phyloP scores from a whole-genome alignment of 1,140 invertebrate genomes.

The Brachystomella parvula region DNA sequence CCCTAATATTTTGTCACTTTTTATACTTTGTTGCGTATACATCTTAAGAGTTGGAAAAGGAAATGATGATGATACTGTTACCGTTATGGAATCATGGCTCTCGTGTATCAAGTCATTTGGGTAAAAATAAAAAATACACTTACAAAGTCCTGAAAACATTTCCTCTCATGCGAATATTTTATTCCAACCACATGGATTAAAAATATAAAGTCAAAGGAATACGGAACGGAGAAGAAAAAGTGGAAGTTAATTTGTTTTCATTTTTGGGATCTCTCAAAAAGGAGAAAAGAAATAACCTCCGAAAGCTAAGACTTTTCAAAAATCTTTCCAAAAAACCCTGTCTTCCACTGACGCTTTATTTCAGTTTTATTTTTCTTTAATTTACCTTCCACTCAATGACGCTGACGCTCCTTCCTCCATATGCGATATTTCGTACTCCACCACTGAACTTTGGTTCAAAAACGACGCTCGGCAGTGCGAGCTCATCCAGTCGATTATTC shows the following conservation, averaged over 20 bases:
- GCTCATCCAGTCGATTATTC: conserved; percentile 67
- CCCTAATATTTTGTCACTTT: not conserved
- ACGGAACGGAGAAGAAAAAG: too few species aligned
- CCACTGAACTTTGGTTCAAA: conserved; percentile 75
- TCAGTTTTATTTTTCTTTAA: not conserved
- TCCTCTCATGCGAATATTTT: too few species aligned
- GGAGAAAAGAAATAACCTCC: too few species aligned
- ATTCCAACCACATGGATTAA: too few species aligned
- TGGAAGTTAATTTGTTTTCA: too few species aligned
- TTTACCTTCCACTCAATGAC: conserved; percentile 66
- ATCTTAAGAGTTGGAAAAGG: not conserved
- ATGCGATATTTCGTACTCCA: conserved; percentile 73
- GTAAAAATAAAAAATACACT: too few species aligned
- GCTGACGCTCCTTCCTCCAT: conserved; percentile 60
- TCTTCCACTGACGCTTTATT: not conserved
- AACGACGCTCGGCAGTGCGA: conserved; percentile 78
- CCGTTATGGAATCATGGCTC: too few species aligned
- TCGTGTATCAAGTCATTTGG: too few species aligned
- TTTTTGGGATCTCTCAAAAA: too few species aligned
- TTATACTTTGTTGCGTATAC: not conserved
- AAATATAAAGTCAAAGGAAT: too few species aligned
- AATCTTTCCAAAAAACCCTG: not conserved
- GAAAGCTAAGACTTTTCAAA: not conserved
- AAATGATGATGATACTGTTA: not conserved
- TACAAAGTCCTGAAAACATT: too few species aligned